Percentiles rank a stretch among this genome's conserved stretches.
These are phyloP conservation scores for Leucozona laternaria DNA, from an alignment of 2,888 invertebrate genomes.

Conservation along the genomic window DNA sequence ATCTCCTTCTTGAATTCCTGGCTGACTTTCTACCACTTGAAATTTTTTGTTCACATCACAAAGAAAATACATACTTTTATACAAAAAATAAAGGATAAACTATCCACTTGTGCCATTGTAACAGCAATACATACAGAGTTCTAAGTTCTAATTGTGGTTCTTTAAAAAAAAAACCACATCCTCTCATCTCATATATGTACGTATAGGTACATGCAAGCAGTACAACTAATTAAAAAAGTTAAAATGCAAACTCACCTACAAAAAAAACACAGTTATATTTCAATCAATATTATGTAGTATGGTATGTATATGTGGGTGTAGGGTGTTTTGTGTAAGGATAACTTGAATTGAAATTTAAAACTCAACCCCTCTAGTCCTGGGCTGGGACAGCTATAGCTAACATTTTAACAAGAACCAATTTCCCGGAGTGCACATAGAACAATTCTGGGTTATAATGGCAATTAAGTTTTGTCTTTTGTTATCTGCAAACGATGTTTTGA, in stretches of 20 bases:
- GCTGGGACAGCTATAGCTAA: conserved; percentile 7
- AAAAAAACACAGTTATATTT: neutral
- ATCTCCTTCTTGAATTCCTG: neutral
- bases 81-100: conserved; percentile 48
- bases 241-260: conserved; percentile 15
- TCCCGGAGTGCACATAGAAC: neutral
- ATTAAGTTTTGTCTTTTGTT: conserved; percentile 42
- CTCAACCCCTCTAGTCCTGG: neutral
- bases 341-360: conserved; percentile 7
- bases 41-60: conserved; percentile 36
- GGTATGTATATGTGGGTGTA: neutral
- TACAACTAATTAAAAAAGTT: conserved; percentile 37
- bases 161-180: neutral
- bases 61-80: conserved; percentile 12
- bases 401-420: conserved; percentile 36
- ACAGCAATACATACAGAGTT: conserved; percentile 15
- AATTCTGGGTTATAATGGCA: conserved; percentile 29
- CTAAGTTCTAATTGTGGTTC: conserved; percentile 17
- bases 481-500: conserved; percentile 33
- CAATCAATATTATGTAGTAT: neutral
- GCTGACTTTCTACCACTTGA: conserved; percentile 14
- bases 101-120: conserved; percentile 27
- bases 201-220: neutral
- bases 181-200: neutral
- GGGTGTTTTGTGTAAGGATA: conserved; percentile 1